Evolutionary conservation across 2,797 vertebrate genomes (phyloP), one percentile per base, ranked within the genome.

Genomic region (Sorex maritimensis): DNA sequence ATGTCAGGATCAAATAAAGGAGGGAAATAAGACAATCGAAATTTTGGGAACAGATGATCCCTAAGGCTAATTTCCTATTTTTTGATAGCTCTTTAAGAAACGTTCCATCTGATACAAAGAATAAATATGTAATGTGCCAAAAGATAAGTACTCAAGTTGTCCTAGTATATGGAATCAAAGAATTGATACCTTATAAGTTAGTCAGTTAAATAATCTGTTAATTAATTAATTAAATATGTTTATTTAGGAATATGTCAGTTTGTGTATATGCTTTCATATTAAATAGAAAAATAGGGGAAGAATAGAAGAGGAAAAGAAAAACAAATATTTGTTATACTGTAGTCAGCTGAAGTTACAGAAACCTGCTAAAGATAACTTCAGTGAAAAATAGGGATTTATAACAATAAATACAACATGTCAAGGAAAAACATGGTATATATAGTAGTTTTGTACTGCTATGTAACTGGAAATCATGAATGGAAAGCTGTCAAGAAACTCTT

Each of bases 381-480:
- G 13, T 72, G 49, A 28, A 88, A 88, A 86, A n/a, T 0, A 15
- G 63, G 6, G 12, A 80, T 72, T 92, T 80, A 72, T 75, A 94
- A 4, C 84, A 86, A 83, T 44, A 85, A 94, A 79, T 3, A 65
- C 2, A 9, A 4, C 28, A 73, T 83, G 6, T 81, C 71, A 63
- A 85, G 55, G 61, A 93, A 95, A 44, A 9, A 5, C 8, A 79
- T 77, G 19, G 13, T 55, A 71, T n/a, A 79, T 10, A 84, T 6
- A 24, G 14, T 8, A 88, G 21, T 52, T 92, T 92, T 23, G 21
- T 8, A 26, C 3, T 92, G 24, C 17, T 55, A 24, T 49, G 3
- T 85, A 95, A 87, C 38, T 79, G 30, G 52, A 95, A 94, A 87
- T 10, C 82, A 61, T 78, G 21, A 77, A 15, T 68, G 17, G n/a